Evolutionary conservation across 2,113 vertebrate species (phyloP), one percentile per base, ranked within the genome.

Genomic region (Tupaia tana): DNA sequence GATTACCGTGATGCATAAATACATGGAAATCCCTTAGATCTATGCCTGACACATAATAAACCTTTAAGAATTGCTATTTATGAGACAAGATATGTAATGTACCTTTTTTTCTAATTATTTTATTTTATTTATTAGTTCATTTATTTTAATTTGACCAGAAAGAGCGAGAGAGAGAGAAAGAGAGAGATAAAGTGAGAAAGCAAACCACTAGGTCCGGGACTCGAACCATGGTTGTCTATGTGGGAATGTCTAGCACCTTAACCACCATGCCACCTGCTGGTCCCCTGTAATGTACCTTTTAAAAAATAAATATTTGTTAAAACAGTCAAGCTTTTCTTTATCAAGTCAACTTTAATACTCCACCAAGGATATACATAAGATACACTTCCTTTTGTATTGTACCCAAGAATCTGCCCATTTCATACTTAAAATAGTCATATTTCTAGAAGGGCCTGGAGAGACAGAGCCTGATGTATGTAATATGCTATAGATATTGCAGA

Each of bases 31-130:
- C 3, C 3, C 0, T 94, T 66, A 22, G 11, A 89, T 75, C 11
- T 85, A 77, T 6, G 4, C 3, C 7, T 84, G 27, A 9, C 0
- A 86, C 27, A 82, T 69, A 67, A 71, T 29, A 78, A 56, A 69
- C 19, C 5, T 7, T 86, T 29, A 92, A 87, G 78, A 94, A 86
- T 90, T 84, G 59, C 78, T 61, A 86, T 91, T 67, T 83, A 61
- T 66, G 16, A 29, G 1, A 25, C 43, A 95, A 59, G 64, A 85
- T 90, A 63, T 1, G 9, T 16, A 13, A 0, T 85, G 2, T 5
- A 87, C 6, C 43, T 43, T 43, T 3, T 43, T 43, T 43, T 43
- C 43, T 43, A 43, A 43, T 43, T 43, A 43, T 43, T 43, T 43
- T 43, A 43, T 43, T 43, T 43, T 43, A 43, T 43, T 43, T 43